Percentiles rank a stretch among this genome's conserved stretches.
Evolutionary conservation across 2,888 invertebrate species (phyloP).

Genomic region (Pimpla rufipes): DNA sequence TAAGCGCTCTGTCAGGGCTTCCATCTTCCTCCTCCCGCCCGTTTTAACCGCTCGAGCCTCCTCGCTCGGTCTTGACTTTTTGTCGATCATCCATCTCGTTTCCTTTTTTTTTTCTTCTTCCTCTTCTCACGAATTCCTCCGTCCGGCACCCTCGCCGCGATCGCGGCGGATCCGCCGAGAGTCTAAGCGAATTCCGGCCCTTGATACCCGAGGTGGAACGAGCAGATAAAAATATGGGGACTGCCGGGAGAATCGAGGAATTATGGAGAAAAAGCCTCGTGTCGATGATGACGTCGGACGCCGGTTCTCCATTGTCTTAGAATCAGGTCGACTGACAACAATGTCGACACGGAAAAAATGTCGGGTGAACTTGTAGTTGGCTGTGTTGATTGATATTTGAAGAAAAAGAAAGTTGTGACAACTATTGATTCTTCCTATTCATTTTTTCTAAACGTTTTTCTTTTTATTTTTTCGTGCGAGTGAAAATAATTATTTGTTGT

Average conservation of each 20-base stretch:
- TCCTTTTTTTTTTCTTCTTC: conserved; percentile 35
- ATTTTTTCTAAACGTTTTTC: no score
- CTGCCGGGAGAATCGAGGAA: conserved; percentile 17
- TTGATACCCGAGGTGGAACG: conserved; percentile 14
- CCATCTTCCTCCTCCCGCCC: conserved; percentile 23
- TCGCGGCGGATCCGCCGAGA: not conserved
- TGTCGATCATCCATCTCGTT: conserved; percentile 54
- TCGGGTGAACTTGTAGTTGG: no score
- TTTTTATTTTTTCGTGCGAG: no score
- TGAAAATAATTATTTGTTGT: no score
- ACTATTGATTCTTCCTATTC: no score
- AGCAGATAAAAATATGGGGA: conserved; percentile 11
- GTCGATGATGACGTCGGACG: conserved; percentile 20
- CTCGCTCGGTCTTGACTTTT: conserved; percentile 51
- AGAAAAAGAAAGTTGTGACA: no score
- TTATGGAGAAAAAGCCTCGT: conserved; percentile 32
- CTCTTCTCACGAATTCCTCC: conserved; percentile 46
- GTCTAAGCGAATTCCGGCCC: conserved; percentile 44
- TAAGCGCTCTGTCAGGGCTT: conserved; percentile 75
- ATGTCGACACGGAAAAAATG: not conserved
- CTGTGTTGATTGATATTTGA: no score
- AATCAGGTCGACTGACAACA: conserved; percentile 15
- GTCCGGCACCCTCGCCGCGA: conserved; percentile 5
- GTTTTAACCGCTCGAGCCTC: conserved; percentile 47
- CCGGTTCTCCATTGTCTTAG: conserved; percentile 24